Conservation (phyloP, 2,797 vertebrate genomes). For the Karalla daura region DNA sequence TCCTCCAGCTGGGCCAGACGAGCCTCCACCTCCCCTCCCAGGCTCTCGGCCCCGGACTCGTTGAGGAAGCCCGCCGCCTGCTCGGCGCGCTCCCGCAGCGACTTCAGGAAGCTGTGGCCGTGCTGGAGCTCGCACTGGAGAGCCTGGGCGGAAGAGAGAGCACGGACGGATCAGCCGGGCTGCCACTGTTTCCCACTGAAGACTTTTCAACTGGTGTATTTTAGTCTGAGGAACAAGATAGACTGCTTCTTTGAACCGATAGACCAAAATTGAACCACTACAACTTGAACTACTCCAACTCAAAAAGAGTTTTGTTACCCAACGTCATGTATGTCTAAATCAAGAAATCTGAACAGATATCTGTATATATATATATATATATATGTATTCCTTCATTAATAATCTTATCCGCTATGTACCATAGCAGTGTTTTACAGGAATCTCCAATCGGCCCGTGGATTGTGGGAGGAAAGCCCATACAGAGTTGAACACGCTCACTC, state of each 20-base stretch:
- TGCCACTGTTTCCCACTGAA: constrained; percentile 12
- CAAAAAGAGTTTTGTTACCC: too few relatives aligned
- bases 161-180: constrained; percentile 28
- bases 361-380: too few relatives aligned
- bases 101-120: constrained; percentile 92
- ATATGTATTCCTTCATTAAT: too few relatives aligned
- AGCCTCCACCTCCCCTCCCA: constrained; percentile 87
- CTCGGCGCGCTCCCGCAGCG: constrained; percentile 89
- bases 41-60: constrained; percentile 83
- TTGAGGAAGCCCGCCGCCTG: constrained; percentile 88
- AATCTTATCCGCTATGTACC: too few relatives aligned
- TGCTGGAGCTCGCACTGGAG: constrained; percentile 91
- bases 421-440: too few relatives aligned
- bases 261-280: not conserved
- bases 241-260: not conserved
- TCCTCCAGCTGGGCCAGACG: constrained; percentile 88
- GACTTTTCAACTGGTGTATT: constrained; percentile 6
- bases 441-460: too few relatives aligned
- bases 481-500: too few relatives aligned
- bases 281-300: too few relatives aligned
- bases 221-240: not conserved
- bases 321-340: too few relatives aligned
- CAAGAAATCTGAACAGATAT: too few relatives aligned
- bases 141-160: constrained; percentile 62
- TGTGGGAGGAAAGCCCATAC: too few relatives aligned